Evolutionary conservation across 2,888 invertebrate genomes (phyloP).

Genomic region (Ectemnius lituratus): DNA sequence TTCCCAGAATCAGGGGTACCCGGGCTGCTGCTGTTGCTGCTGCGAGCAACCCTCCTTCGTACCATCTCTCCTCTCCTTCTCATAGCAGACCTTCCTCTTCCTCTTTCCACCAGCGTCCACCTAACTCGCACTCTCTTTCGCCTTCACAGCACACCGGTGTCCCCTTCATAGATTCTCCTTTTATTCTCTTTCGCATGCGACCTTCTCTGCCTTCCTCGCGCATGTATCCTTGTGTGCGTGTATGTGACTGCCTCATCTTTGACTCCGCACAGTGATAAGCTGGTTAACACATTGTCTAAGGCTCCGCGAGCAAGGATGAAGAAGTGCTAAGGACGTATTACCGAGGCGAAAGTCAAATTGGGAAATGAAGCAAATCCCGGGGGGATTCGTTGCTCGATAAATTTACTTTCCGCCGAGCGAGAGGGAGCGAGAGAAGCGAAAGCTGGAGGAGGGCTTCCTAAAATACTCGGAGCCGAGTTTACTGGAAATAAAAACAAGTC

Average conservation of each 20-base stretch:
- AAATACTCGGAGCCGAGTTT: slow-evolving; percentile 70
- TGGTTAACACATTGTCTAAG: too few relatives aligned
- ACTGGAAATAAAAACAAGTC: slow-evolving; percentile 70
- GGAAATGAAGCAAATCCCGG: slow-evolving; percentile 34
- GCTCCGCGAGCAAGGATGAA: too few relatives aligned
- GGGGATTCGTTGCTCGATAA: slow-evolving; percentile 54
- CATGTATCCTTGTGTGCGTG: too few relatives aligned
- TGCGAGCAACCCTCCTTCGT: slow-evolving; percentile 58
- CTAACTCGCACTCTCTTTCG: slow-evolving; percentile 8
- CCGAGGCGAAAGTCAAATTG: background rate
- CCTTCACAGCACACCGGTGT: background rate
- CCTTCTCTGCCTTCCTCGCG: background rate
- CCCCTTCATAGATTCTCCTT: slow-evolving; percentile 5
- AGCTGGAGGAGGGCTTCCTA: slow-evolving; percentile 56
- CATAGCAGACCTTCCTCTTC: slow-evolving; percentile 22
- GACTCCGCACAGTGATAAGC: too few relatives aligned
- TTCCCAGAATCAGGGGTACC: slow-evolving; percentile 72
- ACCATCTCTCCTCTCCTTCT: slow-evolving; percentile 34
- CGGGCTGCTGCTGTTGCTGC: slow-evolving; percentile 25
- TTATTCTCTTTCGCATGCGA: background rate
- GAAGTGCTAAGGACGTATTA: too few relatives aligned
- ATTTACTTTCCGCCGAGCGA: slow-evolving; percentile 58
- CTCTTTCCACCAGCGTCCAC: slow-evolving; percentile 15
- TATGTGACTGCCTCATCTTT: too few relatives aligned
- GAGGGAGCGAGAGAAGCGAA: too few relatives aligned